These are phyloP conservation scores for Menidia menidia DNA, from an alignment of 2,797 vertebrate genomes.

Conservation along the genomic window DNA sequence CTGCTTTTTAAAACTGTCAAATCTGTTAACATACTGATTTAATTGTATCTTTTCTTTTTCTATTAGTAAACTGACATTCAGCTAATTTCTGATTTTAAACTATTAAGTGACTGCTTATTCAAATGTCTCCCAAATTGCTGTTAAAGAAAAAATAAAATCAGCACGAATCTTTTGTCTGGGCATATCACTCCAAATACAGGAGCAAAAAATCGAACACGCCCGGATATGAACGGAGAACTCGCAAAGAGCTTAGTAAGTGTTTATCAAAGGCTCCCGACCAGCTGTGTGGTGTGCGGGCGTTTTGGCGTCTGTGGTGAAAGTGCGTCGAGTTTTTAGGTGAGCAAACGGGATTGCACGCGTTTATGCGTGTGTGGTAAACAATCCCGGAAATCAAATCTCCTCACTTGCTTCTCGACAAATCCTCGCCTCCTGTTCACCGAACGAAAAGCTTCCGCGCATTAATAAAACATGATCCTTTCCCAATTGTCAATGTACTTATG, in stretches of 20 bases:
- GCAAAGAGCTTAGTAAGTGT: constrained; percentile 1
- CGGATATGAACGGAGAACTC: too few species aligned
- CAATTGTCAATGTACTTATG: constrained; percentile 9
- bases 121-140: background rate
- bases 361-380: constrained; percentile 25
- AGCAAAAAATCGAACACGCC: background rate
- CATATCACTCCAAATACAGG: background rate
- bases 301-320: constrained; percentile 6
- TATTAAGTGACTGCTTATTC: background rate
- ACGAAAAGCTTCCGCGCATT: constrained; percentile 27
- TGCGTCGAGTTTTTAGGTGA: background rate
- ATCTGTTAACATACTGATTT: too few species aligned
- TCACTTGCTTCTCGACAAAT: constrained; percentile 49
- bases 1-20: too few species aligned
- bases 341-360: background rate
- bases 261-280: constrained; percentile 18
- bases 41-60: too few species aligned
- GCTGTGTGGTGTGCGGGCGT: constrained; percentile 25
- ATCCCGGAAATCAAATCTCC: constrained; percentile 31
- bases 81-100: background rate
- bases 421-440: constrained; percentile 30
- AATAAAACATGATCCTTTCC: constrained; percentile 40
- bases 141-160: background rate
- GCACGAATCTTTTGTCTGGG: background rate
- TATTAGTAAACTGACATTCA: too few species aligned